Evolutionary conservation across 2,113 vertebrate genomes (phyloP).

Genomic region (Cairina moschata): DNA sequence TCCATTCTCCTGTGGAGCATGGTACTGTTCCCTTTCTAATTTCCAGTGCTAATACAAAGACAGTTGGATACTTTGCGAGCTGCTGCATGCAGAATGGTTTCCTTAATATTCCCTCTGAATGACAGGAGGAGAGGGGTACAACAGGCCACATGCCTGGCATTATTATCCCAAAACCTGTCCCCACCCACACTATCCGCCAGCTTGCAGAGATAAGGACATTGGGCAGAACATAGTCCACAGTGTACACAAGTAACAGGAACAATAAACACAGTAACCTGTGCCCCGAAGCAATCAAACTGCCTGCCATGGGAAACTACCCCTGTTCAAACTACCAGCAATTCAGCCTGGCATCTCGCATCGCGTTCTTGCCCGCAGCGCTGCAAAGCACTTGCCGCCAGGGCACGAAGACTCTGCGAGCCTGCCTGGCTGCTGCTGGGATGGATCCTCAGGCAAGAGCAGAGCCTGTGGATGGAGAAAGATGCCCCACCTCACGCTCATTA

Average conservation of each 20-base stretch:
- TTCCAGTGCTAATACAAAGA: neutral
- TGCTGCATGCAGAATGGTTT: neutral
- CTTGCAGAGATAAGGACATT: neutral
- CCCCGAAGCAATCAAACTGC: neutral
- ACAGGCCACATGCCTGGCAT: neutral
- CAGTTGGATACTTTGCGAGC: neutral
- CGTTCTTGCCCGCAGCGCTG: neutral
- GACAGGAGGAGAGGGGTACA: neutral
- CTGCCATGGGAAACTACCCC: neutral
- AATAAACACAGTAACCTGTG: neutral
- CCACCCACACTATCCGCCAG: neutral
- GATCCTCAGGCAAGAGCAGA: neutral
- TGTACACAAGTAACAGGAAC: neutral
- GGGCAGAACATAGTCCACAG: neutral
- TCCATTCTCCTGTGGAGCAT: neutral
- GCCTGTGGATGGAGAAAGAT: no score
- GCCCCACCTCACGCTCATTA: neutral
- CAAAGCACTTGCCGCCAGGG: neutral
- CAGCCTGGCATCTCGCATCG: neutral
- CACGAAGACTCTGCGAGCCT: no score
- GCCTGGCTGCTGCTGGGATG: neutral
- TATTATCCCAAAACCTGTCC: neutral
- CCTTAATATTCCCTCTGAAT: neutral
- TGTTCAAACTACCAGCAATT: neutral
- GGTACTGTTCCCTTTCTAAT: neutral